Conservation (phyloP, 2,113 vertebrate species). For the Heliornis fulica region DNA sequence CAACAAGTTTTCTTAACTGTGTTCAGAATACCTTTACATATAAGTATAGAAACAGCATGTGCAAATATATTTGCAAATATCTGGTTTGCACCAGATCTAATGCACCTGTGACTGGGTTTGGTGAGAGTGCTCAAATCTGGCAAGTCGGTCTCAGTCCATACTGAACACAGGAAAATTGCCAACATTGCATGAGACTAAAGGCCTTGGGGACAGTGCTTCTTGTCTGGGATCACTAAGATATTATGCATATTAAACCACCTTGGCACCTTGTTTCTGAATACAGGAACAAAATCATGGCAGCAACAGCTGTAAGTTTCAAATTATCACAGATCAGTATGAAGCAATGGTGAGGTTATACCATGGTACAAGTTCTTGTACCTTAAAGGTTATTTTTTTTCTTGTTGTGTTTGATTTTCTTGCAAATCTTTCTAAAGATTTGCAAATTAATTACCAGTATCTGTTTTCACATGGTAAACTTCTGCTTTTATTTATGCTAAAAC, state of each 20-base stretch:
- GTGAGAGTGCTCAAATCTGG: neutral
- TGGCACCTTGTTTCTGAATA: neutral
- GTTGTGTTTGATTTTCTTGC: neutral
- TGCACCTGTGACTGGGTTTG: neutral
- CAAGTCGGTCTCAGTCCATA: neutral
- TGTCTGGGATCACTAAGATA: neutral
- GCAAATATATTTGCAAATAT: neutral
- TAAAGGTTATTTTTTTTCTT: neutral
- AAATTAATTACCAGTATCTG: neutral
- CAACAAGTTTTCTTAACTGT: neutral
- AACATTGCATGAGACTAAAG: neutral
- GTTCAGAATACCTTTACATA: neutral
- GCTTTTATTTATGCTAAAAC: neutral
- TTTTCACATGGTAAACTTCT: neutral
- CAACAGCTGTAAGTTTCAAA: neutral
- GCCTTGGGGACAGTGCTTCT: neutral
- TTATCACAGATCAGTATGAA: neutral
- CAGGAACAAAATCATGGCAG: neutral
- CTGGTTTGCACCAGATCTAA: neutral
- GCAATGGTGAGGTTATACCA: neutral
- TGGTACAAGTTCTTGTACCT: neutral
- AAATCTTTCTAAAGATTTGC: neutral
- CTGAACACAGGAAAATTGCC: neutral
- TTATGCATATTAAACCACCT: neutral
- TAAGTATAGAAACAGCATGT: neutral